These are phyloP conservation scores for Portevinia maculata DNA, from an alignment of 2,888 invertebrate genomes.

Conservation along the genomic window DNA sequence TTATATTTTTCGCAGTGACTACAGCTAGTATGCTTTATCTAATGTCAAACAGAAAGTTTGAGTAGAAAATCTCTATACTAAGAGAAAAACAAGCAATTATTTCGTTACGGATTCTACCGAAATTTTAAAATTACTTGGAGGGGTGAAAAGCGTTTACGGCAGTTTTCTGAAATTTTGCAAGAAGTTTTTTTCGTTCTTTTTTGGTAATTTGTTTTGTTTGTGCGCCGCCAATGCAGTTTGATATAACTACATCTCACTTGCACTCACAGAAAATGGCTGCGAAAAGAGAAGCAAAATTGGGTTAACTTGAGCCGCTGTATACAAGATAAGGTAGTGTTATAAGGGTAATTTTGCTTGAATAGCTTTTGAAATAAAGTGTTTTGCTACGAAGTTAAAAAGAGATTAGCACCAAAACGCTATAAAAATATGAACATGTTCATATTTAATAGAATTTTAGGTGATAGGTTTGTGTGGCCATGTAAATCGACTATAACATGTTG, in stretches of 20 bases:
- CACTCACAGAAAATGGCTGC: not conserved
- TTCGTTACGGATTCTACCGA: slow-evolving; percentile 1
- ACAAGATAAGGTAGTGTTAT: slow-evolving; percentile 11
- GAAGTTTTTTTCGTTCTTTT: slow-evolving; percentile 37
- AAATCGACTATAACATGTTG: too few species aligned
- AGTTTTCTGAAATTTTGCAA: slow-evolving; percentile 55
- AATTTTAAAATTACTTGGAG: slow-evolving; percentile 16
- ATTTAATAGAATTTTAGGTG: too few species aligned
- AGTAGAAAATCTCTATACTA: not conserved
- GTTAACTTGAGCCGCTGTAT: slow-evolving; percentile 32
- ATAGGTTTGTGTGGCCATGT: too few species aligned
- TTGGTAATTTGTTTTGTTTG: slow-evolving; percentile 68
- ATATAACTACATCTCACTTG: slow-evolving; percentile 12
- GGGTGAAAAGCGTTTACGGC: slow-evolving; percentile 53
- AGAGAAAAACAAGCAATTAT: not conserved
- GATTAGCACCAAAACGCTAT: too few species aligned
- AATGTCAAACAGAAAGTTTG: not conserved
- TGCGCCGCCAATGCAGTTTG: slow-evolving; percentile 37
- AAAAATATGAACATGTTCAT: too few species aligned
- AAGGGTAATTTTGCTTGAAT: not conserved
- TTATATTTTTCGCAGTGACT: not conserved
- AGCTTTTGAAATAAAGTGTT: too few species aligned
- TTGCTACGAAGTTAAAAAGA: too few species aligned
- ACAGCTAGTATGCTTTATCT: slow-evolving; percentile 32
- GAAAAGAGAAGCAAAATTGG: not conserved